Evolutionary conservation across 2,113 vertebrate genomes (phyloP).

Genomic region (Hippocampus barbouri): DNA sequence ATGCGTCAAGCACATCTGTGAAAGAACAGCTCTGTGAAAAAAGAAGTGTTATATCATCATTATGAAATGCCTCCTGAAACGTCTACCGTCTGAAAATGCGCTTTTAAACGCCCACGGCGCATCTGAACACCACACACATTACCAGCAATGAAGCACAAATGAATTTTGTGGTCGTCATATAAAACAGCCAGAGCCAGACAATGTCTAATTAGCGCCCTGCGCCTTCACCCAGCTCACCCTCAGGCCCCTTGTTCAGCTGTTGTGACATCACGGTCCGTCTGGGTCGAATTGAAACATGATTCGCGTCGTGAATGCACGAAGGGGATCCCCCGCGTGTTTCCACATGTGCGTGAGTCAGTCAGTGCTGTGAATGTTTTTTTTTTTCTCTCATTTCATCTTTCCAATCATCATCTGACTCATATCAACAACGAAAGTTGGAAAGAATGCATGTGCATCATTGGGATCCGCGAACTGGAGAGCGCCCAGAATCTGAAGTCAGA

Average conservation of each 20-base stretch:
- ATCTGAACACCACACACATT: not conserved
- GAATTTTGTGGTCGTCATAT: constrained; percentile 34
- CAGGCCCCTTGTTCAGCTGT: constrained; percentile 2
- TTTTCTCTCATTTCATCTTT: constrained; percentile 24
- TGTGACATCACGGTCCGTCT: constrained; percentile 63
- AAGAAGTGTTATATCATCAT: not conserved
- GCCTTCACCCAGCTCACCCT: not conserved
- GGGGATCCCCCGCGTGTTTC: constrained; percentile 22
- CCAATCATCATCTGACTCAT: constrained; percentile 28
- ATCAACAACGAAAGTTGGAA: constrained; percentile 46
- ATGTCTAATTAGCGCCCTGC: not conserved
- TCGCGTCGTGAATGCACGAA: constrained; percentile 43
- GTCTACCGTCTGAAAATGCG: not conserved
- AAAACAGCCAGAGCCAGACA: constrained; percentile 37
- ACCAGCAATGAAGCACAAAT: not conserved
- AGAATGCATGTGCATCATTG: constrained; percentile 18
- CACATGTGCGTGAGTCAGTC: constrained; percentile 34
- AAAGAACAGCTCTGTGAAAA: not conserved
- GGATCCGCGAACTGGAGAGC: too few relatives aligned
- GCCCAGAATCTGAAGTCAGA: too few relatives aligned
- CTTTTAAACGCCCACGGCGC: not conserved
- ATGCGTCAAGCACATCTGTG: not conserved
- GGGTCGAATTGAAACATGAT: constrained; percentile 56
- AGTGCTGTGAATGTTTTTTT: constrained; percentile 10
- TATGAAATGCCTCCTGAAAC: not conserved